Percentiles rank a stretch among this genome's conserved stretches.
These are phyloP conservation scores for Eupeodes luniger DNA, from an alignment of 2,888 invertebrate genomes.

Conservation along the genomic window DNA sequence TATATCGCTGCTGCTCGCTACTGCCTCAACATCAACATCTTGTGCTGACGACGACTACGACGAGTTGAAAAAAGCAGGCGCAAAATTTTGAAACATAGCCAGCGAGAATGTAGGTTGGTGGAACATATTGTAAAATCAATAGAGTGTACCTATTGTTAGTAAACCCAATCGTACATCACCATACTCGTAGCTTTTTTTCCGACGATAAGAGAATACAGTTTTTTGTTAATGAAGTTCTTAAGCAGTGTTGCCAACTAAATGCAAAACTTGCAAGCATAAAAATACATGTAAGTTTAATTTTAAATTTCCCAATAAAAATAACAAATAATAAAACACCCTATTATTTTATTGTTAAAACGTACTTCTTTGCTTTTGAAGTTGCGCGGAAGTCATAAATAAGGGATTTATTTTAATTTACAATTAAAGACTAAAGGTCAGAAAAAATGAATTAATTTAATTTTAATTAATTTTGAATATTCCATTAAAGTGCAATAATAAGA, in stretches of 20 bases:
- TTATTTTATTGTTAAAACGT: too few relatives aligned
- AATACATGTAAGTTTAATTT: too few relatives aligned
- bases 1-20: constrained; percentile 52
- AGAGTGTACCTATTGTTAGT: constrained; percentile 22
- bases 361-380: too few relatives aligned
- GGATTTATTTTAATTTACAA: too few relatives aligned
- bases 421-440: too few relatives aligned
- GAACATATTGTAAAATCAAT: constrained; percentile 67
- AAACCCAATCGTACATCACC: constrained; percentile 3
- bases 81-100: constrained; percentile 68
- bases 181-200: background rate
- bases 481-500: too few relatives aligned
- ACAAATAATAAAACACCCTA: too few relatives aligned
- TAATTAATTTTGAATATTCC: too few relatives aligned
- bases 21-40: constrained; percentile 71
- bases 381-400: too few relatives aligned
- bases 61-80: constrained; percentile 51
- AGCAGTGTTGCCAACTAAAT: background rate
- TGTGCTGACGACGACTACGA: constrained; percentile 36
- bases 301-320: too few relatives aligned
- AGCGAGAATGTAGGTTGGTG: constrained; percentile 63
- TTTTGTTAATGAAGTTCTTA: constrained; percentile 17
- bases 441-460: too few relatives aligned
- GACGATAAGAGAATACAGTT: background rate
- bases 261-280: background rate